Conservation (phyloP, 2,797 vertebrate genomes). For the Rhadinocentrus ornatus region DNA sequence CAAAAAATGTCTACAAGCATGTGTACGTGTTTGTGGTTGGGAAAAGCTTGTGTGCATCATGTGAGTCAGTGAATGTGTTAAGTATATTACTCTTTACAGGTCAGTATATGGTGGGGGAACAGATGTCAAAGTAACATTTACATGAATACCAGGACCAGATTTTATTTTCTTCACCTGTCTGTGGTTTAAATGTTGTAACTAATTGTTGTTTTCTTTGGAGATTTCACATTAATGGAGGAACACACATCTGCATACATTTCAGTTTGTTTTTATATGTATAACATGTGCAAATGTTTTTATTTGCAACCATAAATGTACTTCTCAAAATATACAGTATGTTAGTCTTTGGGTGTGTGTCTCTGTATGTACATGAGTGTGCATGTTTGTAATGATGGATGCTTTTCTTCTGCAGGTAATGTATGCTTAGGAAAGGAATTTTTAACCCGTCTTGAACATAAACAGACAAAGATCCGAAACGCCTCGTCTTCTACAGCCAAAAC, state of each 20-base stretch:
- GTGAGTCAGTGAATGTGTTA: not conserved
- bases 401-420: conserved; percentile 34
- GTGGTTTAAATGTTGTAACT: not conserved
- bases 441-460: conserved; percentile 39
- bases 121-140: not conserved
- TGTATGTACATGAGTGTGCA: not conserved
- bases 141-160: not conserved
- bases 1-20: conserved; percentile 14
- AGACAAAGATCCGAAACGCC: conserved; percentile 43
- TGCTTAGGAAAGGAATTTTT: conserved; percentile 48
- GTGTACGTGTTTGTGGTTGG: not conserved
- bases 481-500: conserved; percentile 13
- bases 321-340: no score
- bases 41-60: not conserved
- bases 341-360: not conserved
- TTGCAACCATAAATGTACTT: not conserved
- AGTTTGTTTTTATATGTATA: not conserved
- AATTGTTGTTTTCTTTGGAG: not conserved
- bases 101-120: not conserved
- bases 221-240: not conserved
- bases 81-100: not conserved
- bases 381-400: conserved; percentile 6
- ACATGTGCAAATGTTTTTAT: not conserved
- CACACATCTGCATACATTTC: not conserved
- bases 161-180: not conserved